These are phyloP conservation scores for Dolomedes plantarius DNA, from an alignment of 2,888 invertebrate species.

Conservation along the genomic window DNA sequence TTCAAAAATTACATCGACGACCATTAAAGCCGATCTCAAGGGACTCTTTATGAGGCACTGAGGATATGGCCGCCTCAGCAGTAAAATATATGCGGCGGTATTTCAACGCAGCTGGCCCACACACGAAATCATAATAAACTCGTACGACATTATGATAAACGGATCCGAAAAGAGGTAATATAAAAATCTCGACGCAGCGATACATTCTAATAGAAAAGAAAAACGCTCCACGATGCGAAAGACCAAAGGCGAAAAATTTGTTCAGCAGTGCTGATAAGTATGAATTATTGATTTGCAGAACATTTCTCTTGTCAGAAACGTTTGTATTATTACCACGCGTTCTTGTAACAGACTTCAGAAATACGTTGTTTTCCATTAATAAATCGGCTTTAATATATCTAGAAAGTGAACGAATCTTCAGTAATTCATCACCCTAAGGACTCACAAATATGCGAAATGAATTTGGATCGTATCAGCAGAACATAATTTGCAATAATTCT, in stretches of 20 bases:
- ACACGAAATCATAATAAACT: slow-evolving; percentile 26
- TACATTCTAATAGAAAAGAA: slow-evolving; percentile 2
- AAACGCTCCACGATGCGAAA: not conserved
- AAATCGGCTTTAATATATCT: not conserved
- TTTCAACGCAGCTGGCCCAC: slow-evolving; percentile 7
- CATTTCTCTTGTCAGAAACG: slow-evolving; percentile 12
- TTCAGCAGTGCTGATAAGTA: not conserved
- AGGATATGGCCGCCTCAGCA: slow-evolving; percentile 3
- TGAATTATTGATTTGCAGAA: not conserved
- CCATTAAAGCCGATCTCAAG: slow-evolving; percentile 23
- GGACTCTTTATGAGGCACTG: slow-evolving; percentile 2
- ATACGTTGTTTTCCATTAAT: slow-evolving; percentile 9
- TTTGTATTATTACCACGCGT: not conserved
- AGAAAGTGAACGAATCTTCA: not conserved
- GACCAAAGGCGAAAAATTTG: slow-evolving; percentile 9
- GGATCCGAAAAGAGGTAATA: slow-evolving; percentile 7
- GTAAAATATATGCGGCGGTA: slow-evolving; percentile 16
- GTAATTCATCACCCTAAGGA: not conserved
- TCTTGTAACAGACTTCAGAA: not conserved
- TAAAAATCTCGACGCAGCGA: slow-evolving; percentile 3
- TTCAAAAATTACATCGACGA: slow-evolving; percentile 29
- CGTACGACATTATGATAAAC: slow-evolving; percentile 11
- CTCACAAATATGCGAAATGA: no score
- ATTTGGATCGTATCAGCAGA: no score
- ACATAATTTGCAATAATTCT: no score